phyloP scores from a whole-genome alignment of 1,140 invertebrate species.

The Pristionchus pacificus region DNA sequence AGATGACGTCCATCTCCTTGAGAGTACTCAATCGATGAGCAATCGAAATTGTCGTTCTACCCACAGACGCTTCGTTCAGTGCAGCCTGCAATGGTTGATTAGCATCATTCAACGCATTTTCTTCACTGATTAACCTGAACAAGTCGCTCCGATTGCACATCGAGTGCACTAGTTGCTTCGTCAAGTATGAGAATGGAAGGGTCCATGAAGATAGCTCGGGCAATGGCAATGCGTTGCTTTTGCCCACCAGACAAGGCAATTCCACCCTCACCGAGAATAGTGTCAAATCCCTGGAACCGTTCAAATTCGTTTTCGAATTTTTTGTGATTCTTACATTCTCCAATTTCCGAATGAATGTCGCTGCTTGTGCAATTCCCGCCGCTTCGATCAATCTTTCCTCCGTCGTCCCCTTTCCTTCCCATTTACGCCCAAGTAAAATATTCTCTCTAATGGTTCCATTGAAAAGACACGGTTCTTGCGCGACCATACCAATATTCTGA shows the following conservation, averaged over 20 bases:
- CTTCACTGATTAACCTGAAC: slow-evolving; percentile 18
- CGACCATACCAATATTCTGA: slow-evolving; percentile 30
- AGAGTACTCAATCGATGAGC: slow-evolving; percentile 73
- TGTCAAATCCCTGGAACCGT: slow-evolving; percentile 33
- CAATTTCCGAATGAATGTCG: slow-evolving; percentile 46
- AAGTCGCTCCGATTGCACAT: slow-evolving; percentile 31
- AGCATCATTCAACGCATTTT: slow-evolving; percentile 1
- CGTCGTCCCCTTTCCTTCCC: slow-evolving; percentile 5
- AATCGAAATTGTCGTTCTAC: slow-evolving; percentile 71
- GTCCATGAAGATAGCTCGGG: slow-evolving; percentile 72
- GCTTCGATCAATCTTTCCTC: slow-evolving; percentile 47
- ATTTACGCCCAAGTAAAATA: slow-evolving; percentile 10
- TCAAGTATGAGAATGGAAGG: slow-evolving; percentile 59
- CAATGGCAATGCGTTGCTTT: slow-evolving; percentile 72
- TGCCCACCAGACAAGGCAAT: slow-evolving; percentile 71
- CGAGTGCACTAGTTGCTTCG: slow-evolving; percentile 56
- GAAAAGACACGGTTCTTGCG: slow-evolving; percentile 45
- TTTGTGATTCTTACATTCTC: slow-evolving; percentile 7
- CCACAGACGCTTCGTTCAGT: slow-evolving; percentile 63
- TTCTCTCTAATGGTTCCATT: slow-evolving; percentile 42
- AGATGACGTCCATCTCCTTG: slow-evolving; percentile 61
- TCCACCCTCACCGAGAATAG: slow-evolving; percentile 63
- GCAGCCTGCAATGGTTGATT: slow-evolving; percentile 84
- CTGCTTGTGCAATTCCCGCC: slow-evolving; percentile 47
- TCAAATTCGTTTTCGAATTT: slow-evolving; percentile 9